Base-by-base conservation (phyloP, 2,888 invertebrate species). In the Sarcophaga rosellei region DNA sequence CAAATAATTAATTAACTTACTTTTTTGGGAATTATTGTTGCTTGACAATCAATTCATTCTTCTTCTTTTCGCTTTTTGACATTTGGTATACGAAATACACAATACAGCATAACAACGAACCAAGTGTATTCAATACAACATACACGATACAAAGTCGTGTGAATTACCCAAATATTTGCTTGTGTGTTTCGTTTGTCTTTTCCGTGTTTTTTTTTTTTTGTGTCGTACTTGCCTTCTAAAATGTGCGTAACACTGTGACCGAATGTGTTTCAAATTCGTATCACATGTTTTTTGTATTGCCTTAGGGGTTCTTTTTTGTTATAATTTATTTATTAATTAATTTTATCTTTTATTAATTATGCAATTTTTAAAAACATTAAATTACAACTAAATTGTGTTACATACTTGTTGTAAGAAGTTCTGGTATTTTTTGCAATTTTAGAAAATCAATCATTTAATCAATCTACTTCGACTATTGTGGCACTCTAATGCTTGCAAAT, bases 201-300 rank as follows among this genome's bases (percentile, higher is more conserved):
- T 80, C 75, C 59, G 84, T 65, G 11, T 47, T 17, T 15, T 17
- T 53, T 15, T 70, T 53, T 35, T 35, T 35, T 10, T 10, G 8
- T 35, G 20, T 45, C 47, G 17, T 20, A 21, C 12, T 21, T 59
- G n/a, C 8, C 12, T 35, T 57, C 47, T 11, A 35, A 21, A 12
- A 72, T 72, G 85, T 85, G 77, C 82, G 85, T 76, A 76, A 83
- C 61, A 77, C 83, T 86, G 86, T 83, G 83, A 82, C 82, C 72
- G 53, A 61, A 77, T 77, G 61, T 6, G 12, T 17, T 12, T 53
- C 1, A 15, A 61, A 44, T 35, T 35, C 20, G 1, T 21, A 12
- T 8, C 25, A 45, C 25, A 44, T 68, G 53, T 45, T 80, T 62
- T 47, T 72, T 57, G 74, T 44, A 53, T 12, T 81, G 53, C 53